phyloP scores from a whole-genome alignment of 2,797 vertebrate genomes.

The Nannoperca australis region DNA sequence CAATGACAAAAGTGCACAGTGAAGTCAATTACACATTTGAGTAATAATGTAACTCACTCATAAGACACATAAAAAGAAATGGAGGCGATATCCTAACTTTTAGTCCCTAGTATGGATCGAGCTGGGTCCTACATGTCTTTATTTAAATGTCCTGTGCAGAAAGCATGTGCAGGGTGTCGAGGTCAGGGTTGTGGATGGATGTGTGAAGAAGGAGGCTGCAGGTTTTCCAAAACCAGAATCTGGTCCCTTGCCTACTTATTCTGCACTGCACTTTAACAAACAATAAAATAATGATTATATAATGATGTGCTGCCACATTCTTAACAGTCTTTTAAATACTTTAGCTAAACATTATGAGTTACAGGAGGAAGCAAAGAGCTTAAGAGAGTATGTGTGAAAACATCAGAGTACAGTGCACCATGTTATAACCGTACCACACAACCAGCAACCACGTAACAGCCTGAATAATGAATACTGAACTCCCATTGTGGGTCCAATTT shows the following conservation, averaged over 20 bases:
- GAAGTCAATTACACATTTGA: constrained; percentile 6
- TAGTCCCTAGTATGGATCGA: neutral
- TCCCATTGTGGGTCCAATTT: constrained; percentile 42
- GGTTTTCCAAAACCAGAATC: too few species aligned
- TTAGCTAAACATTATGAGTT: neutral
- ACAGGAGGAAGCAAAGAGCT: neutral
- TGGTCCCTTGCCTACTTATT: too few species aligned
- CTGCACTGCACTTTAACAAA: too few species aligned
- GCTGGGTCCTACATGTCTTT: neutral
- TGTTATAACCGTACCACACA: neutral
- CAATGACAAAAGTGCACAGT: neutral
- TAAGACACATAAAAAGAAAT: neutral
- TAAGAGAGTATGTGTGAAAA: neutral
- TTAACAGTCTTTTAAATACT: neutral
- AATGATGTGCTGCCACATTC: neutral
- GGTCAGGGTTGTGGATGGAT: neutral
- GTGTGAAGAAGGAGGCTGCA: neutral
- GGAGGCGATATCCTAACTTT: neutral
- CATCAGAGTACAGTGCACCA: neutral
- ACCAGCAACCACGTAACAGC: constrained; percentile 9
- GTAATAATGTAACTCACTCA: neutral
- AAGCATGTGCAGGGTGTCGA: neutral
- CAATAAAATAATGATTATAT: too few species aligned
- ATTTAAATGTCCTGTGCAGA: neutral
- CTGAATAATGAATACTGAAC: constrained; percentile 38